A percentile compares a stretch with the other conserved stretches of the same genome.
phyloP scores from a whole-genome alignment of 2,797 vertebrate species.

The Ciconia nigra region DNA sequence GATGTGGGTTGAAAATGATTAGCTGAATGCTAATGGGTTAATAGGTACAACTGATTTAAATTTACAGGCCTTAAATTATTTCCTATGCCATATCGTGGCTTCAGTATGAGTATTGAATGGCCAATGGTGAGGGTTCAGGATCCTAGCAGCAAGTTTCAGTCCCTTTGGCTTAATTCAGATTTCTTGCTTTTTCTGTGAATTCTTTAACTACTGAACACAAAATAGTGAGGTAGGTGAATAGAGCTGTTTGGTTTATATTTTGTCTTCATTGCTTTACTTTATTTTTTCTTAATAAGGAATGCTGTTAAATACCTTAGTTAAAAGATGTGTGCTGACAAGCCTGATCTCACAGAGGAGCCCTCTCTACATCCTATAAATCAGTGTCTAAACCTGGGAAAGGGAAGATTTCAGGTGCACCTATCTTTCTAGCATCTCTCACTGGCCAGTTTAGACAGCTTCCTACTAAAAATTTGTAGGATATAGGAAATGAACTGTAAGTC shows the following conservation, averaged over 20 bases:
- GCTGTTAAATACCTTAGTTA: neutral
- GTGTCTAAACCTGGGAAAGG: neutral
- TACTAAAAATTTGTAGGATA: neutral
- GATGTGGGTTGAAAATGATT: neutral
- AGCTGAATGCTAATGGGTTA: neutral
- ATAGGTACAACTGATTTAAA: neutral
- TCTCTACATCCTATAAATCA: neutral
- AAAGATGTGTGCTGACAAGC: neutral
- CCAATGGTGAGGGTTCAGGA: neutral
- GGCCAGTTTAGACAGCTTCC: neutral
- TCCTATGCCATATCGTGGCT: accelerated
- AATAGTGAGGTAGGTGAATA: neutral
- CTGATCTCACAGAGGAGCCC: neutral
- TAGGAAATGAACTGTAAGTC: neutral
- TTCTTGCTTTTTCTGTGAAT: neutral
- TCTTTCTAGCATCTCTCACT: neutral
- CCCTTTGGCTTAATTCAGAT: neutral
- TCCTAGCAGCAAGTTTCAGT: accelerated
- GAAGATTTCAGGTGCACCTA: neutral
- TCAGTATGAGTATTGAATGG: neutral
- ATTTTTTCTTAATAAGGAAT: neutral
- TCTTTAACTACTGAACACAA: neutral
- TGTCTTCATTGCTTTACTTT: neutral
- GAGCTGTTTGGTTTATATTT: neutral
- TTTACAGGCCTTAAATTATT: neutral